Base-by-base conservation (phyloP, 2,888 invertebrate species). In the Ernsta delagoae region DNA sequence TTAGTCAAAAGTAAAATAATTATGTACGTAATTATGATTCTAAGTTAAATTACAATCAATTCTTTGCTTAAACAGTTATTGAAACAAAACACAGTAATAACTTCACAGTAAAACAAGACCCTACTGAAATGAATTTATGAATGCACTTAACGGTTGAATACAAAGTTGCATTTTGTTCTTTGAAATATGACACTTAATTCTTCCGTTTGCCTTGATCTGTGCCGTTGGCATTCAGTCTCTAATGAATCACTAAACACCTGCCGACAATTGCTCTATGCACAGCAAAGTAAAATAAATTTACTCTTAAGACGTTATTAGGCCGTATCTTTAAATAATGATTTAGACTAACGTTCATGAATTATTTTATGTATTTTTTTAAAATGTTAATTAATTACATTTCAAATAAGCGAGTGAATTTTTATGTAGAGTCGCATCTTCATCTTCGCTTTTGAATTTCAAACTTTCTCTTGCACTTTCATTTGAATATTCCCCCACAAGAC, bases 401-500 rank as follows among this genome's bases (percentile, higher is more conserved):
- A 31, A 31, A 31, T 31, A 31, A 31, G 31, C 31, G 41, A 63
- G 62, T 34, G 24, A 24, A 11, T 53, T 53, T 53, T 63, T 63
- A 41, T 53, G 53, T 39, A 50, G n/a, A 56, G 56, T 39, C 56
- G 16, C 48, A 4, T 56, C 60, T 67, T 53, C 57, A 36, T 39
- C n/a, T 63, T 79, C 79, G 78, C 85, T 82, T 85, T 86, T 83
- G 79, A 84, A 87, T 82, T 78, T 81, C 79, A 81, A 75, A 80
- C 89, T 89, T 89, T 90, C 89, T 59, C 67, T 70, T 48, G 59
- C 70, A 74, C 70, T 73, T 73, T 73, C 73, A 9, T 70, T 71
- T 63, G 57, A 65, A 70, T 45, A 45, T 45, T 45, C 61, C 43
- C 59, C 43, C 59, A 45, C 59, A 64, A 69, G 54, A 59, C 68